Base-by-base conservation (phyloP, 1,140 invertebrate species). In the Nylanderia fulva region DNA sequence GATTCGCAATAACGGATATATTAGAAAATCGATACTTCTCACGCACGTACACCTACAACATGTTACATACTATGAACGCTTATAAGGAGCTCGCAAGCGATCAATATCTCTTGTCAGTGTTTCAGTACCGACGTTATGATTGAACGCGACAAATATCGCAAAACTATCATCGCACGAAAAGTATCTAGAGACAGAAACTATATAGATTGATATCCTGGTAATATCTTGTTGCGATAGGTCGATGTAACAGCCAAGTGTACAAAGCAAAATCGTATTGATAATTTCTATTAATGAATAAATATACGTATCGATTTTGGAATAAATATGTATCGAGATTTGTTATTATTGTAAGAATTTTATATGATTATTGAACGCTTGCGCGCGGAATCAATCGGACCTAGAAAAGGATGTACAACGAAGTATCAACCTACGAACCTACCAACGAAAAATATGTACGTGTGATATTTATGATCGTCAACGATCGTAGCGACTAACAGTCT, bases 11-110 rank as follows among this genome's bases (percentile, higher is more conserved):
- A 75, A 63, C 66, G 42, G 42, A 84, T 75, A 82, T 29, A 76
- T 84, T 61, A 74, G 42, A 84, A 84, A 76, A 84, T 75, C 39
- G 58, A 84, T 75, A 39, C 60, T 75, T 54, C 45, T 48, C 56
- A 63, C 56, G 42, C 80, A 84, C 42, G 56, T 64, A 84, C 42
- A 82, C 36, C 64, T 80, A 39, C 21, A 54, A 77, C 60, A 42
- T 27, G 24, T 71, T 80, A 82, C 36, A 82, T 64, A 13, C 64
- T 80, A 80, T 54, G 21, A 54, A 71, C 36, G 52, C 66, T 82
- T 60, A 29, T 54, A 39, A 71, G 24, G 52, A 82, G 52, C 8
- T 18, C 33, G 54, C 66, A 42, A 27, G 36, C 77, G 66, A 82
- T 82, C 77, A 82, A 82, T 82, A 72, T 58, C 39, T 42, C 24